phyloP scores from a whole-genome alignment of 2,888 invertebrate species.

The Pinctada fucata region DNA sequence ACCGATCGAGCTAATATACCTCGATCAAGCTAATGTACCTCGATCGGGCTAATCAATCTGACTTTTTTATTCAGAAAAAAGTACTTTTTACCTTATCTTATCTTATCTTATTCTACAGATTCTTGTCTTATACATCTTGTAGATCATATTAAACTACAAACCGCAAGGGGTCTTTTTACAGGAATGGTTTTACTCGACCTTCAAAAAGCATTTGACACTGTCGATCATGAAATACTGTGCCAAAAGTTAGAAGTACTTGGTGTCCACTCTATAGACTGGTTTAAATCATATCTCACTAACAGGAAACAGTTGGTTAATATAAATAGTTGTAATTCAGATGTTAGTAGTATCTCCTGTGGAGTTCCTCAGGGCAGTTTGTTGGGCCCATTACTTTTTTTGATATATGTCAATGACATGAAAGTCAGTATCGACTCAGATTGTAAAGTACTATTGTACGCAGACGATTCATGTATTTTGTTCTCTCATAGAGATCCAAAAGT shows the following conservation, averaged over 20 bases:
- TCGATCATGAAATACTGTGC: slow-evolving; percentile 35
- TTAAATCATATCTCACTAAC: slow-evolving; percentile 30
- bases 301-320: slow-evolving; percentile 16
- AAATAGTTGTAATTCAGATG: neutral
- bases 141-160: slow-evolving; percentile 31
- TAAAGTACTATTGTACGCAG: neutral
- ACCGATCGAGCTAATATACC: too few species aligned
- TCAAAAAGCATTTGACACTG: slow-evolving; percentile 41
- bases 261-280: slow-evolving; percentile 29
- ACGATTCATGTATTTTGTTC: neutral
- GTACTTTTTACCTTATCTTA: too few species aligned
- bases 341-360: neutral
- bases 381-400: neutral
- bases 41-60: too few species aligned
- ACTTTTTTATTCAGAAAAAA: too few species aligned
- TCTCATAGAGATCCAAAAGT: neutral
- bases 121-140: slow-evolving; percentile 31
- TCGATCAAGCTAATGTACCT: too few species aligned
- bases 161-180: slow-evolving; percentile 19
- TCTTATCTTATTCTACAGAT: slow-evolving; percentile 35
- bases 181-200: slow-evolving; percentile 34
- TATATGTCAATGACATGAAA: neutral
- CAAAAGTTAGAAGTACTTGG: slow-evolving; percentile 32
- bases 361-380: slow-evolving; percentile 22
- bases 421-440: neutral